Evolutionary conservation across 2,888 invertebrate species (phyloP).

Genomic region (Cosmopolites sordidus): DNA sequence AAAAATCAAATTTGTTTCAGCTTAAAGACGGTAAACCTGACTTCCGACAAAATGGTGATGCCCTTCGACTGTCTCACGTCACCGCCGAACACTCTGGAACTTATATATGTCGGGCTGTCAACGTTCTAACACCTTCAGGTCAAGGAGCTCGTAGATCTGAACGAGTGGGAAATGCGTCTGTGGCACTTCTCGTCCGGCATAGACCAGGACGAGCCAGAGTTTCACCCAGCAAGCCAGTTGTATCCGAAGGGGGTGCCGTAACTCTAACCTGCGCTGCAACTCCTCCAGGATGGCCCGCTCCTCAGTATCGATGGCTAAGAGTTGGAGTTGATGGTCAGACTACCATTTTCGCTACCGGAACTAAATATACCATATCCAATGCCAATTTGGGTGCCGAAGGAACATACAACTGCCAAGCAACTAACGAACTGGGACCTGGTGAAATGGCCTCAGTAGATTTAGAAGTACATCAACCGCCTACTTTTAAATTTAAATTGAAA

Average conservation of each 20-base stretch:
- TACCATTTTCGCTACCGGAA: slow-evolving; percentile 70
- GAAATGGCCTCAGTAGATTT: slow-evolving; percentile 78
- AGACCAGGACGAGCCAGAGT: slow-evolving; percentile 80
- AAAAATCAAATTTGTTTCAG: slow-evolving; percentile 4
- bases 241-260: slow-evolving; percentile 77
- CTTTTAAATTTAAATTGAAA: slow-evolving; percentile 76
- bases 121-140: slow-evolving; percentile 72
- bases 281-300: slow-evolving; percentile 90
- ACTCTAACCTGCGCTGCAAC: slow-evolving; percentile 81
- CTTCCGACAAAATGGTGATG: slow-evolving; percentile 78
- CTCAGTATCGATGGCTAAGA: slow-evolving; percentile 85
- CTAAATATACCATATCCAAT: slow-evolving; percentile 79
- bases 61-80: slow-evolving; percentile 68
- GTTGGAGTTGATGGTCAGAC: slow-evolving; percentile 64
- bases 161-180: slow-evolving; percentile 73
- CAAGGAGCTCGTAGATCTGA: slow-evolving; percentile 63
- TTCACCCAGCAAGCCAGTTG: slow-evolving; percentile 78
- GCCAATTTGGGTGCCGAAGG: slow-evolving; percentile 85
- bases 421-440: slow-evolving; percentile 83
- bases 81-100: slow-evolving; percentile 83
- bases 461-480: slow-evolving; percentile 85
- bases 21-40: slow-evolving; percentile 74
- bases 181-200: slow-evolving; percentile 79
- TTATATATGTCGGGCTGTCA: slow-evolving; percentile 84
- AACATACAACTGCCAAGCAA: slow-evolving; percentile 80